Percentiles rank a stretch among this genome's conserved stretches.
Evolutionary conservation across 2,797 vertebrate genomes (phyloP).

Genomic region (Acrossocheilus fasciatus): DNA sequence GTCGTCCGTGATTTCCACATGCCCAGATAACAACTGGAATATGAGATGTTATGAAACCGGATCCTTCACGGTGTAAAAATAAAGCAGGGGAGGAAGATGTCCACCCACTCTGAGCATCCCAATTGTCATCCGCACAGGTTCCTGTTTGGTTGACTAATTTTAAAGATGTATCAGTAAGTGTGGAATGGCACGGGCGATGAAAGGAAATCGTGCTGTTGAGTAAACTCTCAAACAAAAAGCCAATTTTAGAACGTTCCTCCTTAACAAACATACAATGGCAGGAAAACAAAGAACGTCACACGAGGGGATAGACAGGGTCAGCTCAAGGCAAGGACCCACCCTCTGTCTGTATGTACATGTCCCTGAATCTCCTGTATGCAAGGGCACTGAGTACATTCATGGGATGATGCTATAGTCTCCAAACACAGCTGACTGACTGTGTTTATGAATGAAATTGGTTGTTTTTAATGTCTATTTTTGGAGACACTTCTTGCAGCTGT

Average conservation of each 20-base stretch:
- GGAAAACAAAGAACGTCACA: conserved; percentile 86
- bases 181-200: conserved; percentile 68
- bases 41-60: conserved; percentile 70
- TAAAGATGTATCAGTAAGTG: conserved; percentile 71
- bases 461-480: conserved; percentile 34
- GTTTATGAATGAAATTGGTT: conserved; percentile 49
- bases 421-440: conserved; percentile 23
- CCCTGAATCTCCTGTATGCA: background rate
- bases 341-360: conserved; percentile 49
- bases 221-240: conserved; percentile 87
- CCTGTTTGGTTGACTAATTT: conserved; percentile 77
- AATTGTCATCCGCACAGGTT: conserved; percentile 76
- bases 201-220: conserved; percentile 83
- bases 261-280: conserved; percentile 84
- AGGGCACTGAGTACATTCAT: conserved; percentile 12
- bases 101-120: conserved; percentile 74
- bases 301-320: conserved; percentile 77
- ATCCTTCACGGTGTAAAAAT: conserved; percentile 68
- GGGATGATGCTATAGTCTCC: conserved; percentile 2
- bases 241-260: conserved; percentile 89
- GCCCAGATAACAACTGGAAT: conserved; percentile 49
- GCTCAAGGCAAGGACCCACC: conserved; percentile 76
- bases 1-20: conserved; percentile 50
- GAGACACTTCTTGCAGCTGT: conserved; percentile 37
- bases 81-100: conserved; percentile 68